These are phyloP conservation scores for Balearica regulorum DNA, from an alignment of 2,797 vertebrate genomes.

Conservation along the genomic window DNA sequence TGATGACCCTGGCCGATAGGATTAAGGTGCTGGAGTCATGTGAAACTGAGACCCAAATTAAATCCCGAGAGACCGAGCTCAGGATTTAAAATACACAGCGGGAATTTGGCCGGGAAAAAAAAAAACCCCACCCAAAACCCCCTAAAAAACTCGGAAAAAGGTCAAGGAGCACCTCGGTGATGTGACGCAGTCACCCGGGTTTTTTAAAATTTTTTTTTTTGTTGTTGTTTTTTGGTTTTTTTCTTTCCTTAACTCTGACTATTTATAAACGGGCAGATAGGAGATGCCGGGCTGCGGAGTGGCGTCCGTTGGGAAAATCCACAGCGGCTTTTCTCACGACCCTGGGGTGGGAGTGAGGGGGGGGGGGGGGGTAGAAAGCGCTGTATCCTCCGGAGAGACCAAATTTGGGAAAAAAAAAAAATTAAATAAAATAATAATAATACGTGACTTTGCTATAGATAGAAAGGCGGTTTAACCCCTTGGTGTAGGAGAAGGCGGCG, in stretches of 20 bases:
- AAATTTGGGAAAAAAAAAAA: slow-evolving; percentile 48
- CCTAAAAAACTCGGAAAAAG: background rate
- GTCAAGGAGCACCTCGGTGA: background rate
- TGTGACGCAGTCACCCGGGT: background rate
- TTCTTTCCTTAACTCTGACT: background rate
- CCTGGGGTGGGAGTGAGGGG: slow-evolving; percentile 61
- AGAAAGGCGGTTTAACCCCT: background rate
- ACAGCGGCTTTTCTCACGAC: slow-evolving; percentile 89
- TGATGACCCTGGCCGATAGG: slow-evolving; percentile 37
- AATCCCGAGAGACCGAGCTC: background rate
- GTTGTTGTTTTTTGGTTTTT: background rate
- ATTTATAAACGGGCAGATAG: slow-evolving; percentile 66
- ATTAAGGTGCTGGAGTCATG: slow-evolving; percentile 55
- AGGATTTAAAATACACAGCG: background rate
- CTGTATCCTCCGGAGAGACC: slow-evolving; percentile 63
- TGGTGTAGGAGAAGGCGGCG: background rate
- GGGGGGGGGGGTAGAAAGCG: slow-evolving; percentile 59
- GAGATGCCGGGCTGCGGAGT: slow-evolving; percentile 32
- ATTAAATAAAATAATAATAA: background rate
- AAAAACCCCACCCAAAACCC: background rate
- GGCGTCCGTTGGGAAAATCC: slow-evolving; percentile 84
- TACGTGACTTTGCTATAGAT: background rate
- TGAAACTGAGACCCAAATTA: slow-evolving; percentile 60
- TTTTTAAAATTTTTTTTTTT: too few species aligned
- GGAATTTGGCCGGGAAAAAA: background rate